A percentile compares a stretch with the other conserved stretches of the same genome.
These are phyloP conservation scores for Trachymyrmex septentrionalis DNA, from an alignment of 1,140 invertebrate genomes.

Conservation along the genomic window DNA sequence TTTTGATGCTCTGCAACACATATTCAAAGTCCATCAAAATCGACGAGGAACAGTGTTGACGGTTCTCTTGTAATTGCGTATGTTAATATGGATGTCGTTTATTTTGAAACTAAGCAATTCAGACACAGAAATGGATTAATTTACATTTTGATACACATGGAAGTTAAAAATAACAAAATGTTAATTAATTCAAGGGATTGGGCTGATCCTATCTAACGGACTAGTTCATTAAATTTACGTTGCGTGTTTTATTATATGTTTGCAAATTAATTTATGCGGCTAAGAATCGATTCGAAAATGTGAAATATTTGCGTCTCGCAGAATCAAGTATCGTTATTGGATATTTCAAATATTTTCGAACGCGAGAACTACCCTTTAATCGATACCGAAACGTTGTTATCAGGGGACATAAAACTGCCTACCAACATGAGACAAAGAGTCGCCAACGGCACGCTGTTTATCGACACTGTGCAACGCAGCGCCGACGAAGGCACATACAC, in stretches of 20 bases:
- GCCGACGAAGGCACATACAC: slow-evolving; percentile 90
- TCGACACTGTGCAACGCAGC: slow-evolving; percentile 89
- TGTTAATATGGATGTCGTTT: too few species aligned
- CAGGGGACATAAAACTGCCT: slow-evolving; percentile 89
- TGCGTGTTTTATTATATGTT: background rate
- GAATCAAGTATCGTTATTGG: background rate
- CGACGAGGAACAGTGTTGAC: too few species aligned
- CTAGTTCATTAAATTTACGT: background rate
- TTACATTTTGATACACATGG: too few species aligned
- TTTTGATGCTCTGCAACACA: too few species aligned
- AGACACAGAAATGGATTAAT: too few species aligned
- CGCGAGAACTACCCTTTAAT: background rate
- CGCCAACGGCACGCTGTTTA: slow-evolving; percentile 89
- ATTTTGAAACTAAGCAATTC: too few species aligned
- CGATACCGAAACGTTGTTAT: slow-evolving; percentile 45
- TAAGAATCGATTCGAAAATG: background rate
- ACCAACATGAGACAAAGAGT: slow-evolving; percentile 91
- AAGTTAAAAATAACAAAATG: too few species aligned
- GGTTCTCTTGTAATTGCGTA: too few species aligned
- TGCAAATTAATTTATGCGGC: slow-evolving; percentile 25
- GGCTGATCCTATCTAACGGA: too few species aligned
- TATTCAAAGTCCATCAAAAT: too few species aligned
- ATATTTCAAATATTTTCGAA: slow-evolving; percentile 22
- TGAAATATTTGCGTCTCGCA: slow-evolving; percentile 7
- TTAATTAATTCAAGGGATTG: too few species aligned